phyloP scores from a whole-genome alignment of 2,113 vertebrate genomes.

The Pomatostomus ruficeps region DNA sequence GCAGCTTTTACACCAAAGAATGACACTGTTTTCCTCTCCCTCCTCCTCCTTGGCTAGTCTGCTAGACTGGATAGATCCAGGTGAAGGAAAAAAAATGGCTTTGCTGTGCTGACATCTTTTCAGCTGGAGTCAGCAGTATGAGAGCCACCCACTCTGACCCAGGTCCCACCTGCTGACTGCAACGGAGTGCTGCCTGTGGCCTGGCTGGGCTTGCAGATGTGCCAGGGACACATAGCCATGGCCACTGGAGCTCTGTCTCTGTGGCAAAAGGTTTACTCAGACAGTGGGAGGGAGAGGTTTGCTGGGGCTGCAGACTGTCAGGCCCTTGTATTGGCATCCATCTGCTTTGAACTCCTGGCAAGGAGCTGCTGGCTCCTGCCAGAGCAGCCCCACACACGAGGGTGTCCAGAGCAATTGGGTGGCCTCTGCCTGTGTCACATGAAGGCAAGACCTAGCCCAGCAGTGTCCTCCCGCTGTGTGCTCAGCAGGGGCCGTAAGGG shows the following conservation, averaged over 20 bases:
- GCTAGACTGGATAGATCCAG: not conserved
- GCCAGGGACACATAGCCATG: fast-evolving
- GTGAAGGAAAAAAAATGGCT: not conserved
- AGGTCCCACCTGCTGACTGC: not conserved
- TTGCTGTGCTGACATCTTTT: not conserved
- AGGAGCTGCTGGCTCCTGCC: not conserved
- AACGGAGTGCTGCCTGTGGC: not conserved
- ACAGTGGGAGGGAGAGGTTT: not conserved
- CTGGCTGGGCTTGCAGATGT: not conserved
- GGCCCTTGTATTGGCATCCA: not conserved
- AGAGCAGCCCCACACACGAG: fast-evolving
- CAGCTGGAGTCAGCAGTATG: not conserved
- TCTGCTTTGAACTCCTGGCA: not conserved
- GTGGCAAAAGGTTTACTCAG: not conserved
- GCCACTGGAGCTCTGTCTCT: not conserved
- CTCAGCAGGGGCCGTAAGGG: not conserved
- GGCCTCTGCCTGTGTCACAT: not conserved
- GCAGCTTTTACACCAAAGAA: not conserved
- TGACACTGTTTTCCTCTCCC: not conserved
- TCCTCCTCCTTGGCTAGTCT: not conserved
- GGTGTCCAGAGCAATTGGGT: not conserved
- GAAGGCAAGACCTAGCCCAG: not conserved
- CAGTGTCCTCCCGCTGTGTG: not conserved
- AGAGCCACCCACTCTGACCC: not conserved
- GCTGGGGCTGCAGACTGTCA: not conserved